Conservation (phyloP, 2,888 invertebrate species). For the Notodonta dromedarius region DNA sequence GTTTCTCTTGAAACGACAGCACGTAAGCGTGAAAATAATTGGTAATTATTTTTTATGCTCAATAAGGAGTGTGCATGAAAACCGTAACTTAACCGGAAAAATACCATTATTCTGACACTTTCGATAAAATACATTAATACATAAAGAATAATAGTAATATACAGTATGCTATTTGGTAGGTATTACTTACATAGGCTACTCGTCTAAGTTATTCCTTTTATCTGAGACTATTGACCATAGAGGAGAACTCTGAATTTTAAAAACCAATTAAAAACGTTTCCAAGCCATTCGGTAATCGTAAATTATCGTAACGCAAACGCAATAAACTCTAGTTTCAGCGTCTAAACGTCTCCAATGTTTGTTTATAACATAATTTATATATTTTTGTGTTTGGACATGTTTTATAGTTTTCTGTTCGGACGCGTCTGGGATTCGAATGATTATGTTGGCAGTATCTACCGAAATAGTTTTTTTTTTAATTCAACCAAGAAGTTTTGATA, state of each 20-base stretch:
- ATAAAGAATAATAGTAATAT: too few relatives aligned
- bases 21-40: too few relatives aligned
- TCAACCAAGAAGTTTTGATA: neutral
- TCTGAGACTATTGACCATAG: too few relatives aligned
- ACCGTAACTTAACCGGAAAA: too few relatives aligned
- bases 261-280: constrained; percentile 4
- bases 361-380: constrained; percentile 9
- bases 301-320: neutral
- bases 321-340: constrained; percentile 2
- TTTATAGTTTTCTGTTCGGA: neutral
- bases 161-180: too few relatives aligned
- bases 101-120: too few relatives aligned
- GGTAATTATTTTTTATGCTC: too few relatives aligned
- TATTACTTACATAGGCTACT: too few relatives aligned
- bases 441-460: neutral
- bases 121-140: too few relatives aligned
- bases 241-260: neutral
- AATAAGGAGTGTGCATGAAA: too few relatives aligned
- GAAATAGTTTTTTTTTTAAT: neutral
- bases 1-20: too few relatives aligned
- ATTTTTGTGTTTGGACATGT: constrained; percentile 8
- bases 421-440: constrained; percentile 3
- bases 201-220: too few relatives aligned
- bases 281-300: neutral
- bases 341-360: constrained; percentile 3